Percentiles rank a stretch among this genome's conserved stretches.
Evolutionary conservation across 23 tunicate species (phyloP).

Genomic region (Aplidium turbinatum): DNA sequence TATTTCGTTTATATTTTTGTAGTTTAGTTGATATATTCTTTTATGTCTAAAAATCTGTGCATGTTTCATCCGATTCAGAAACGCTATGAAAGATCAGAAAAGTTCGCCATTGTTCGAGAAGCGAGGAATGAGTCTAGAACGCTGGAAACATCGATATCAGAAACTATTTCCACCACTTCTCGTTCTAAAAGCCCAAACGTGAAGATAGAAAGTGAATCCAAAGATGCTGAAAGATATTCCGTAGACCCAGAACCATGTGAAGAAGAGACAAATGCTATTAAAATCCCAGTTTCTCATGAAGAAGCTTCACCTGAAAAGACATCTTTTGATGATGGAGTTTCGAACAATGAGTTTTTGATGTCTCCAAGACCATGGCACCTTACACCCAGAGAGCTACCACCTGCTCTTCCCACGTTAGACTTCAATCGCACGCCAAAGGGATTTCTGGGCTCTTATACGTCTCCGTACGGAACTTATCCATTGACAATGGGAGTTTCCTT

Average conservation of each 20-base stretch:
- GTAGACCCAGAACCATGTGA: no score
- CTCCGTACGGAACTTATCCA: conserved; percentile 35
- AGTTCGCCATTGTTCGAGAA: conserved; percentile 34
- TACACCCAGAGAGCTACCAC: conserved; percentile 7
- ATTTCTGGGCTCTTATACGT: conserved; percentile 30
- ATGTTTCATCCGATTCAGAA: no score
- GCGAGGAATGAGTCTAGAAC: no score
- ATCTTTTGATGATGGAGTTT: conserved; percentile 4
- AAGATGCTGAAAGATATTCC: no score
- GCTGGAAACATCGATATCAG: no score
- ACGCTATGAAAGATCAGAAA: conserved; percentile 52
- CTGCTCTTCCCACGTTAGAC: conserved; percentile 7
- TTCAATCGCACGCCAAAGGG: conserved; percentile 34
- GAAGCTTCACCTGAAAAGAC: conserved; percentile 21
- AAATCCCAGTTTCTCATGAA: neutral
- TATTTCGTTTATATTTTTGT: no score
- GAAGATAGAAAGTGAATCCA: no score
- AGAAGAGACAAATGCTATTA: neutral
- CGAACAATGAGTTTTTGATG: neutral
- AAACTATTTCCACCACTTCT: no score
- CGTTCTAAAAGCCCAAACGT: no score
- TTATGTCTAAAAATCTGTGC: no score
- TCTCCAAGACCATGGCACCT: conserved; percentile 44
- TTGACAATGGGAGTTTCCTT: no score
- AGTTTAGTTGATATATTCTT: no score